Conservation (phyloP, 2,113 vertebrate species). For the Ammodytes marinus region DNA sequence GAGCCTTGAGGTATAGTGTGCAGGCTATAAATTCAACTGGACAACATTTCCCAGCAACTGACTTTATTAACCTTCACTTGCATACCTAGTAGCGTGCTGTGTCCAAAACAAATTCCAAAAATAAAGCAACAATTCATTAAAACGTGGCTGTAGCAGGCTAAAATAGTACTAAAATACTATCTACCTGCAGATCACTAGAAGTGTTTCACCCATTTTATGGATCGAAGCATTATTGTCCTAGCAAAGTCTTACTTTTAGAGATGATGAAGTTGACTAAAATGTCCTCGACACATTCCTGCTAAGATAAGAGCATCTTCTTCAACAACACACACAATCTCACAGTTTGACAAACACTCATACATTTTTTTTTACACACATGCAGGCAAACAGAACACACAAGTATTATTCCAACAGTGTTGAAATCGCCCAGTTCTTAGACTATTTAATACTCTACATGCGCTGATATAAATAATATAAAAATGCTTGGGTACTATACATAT, state of each 20-base stretch:
- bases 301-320: conserved; percentile 39
- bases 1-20: background rate
- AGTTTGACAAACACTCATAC: conserved; percentile 67
- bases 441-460: conserved; percentile 77
- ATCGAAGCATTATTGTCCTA: too few species aligned
- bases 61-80: conserved; percentile 75
- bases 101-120: conserved; percentile 66
- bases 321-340: conserved; percentile 62
- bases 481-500: conserved; percentile 69
- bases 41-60: conserved; percentile 63
- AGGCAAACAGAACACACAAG: conserved; percentile 51
- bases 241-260: too few species aligned
- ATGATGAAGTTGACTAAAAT: too few species aligned
- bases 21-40: conserved; percentile 55
- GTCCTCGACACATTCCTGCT: background rate
- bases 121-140: conserved; percentile 51
- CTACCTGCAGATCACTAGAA: conserved; percentile 30
- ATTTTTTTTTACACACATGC: conserved; percentile 60
- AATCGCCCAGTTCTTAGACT: conserved; percentile 58
- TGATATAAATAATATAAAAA: conserved; percentile 82
- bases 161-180: conserved; percentile 11
- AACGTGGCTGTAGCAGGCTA: conserved; percentile 30
- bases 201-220: conserved; percentile 14
- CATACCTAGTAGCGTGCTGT: conserved; percentile 65
- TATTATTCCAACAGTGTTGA: conserved; percentile 66